These are phyloP conservation scores for Manis pentadactyla DNA, from an alignment of 2,797 vertebrate genomes.

Conservation along the genomic window DNA sequence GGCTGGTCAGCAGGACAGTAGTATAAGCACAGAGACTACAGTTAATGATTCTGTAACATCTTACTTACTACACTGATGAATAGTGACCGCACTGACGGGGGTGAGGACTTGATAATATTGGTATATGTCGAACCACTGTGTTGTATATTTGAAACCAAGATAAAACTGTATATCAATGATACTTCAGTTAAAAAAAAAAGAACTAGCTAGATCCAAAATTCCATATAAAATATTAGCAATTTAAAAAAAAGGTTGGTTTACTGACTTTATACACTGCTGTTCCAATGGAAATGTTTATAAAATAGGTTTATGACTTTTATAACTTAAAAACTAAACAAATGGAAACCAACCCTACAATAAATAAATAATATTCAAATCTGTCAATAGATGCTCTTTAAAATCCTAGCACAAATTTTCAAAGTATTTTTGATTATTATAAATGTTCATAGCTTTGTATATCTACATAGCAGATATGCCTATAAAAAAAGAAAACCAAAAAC, in stretches of 20 bases:
- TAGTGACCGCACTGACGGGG: too few relatives aligned
- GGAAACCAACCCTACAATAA: neutral
- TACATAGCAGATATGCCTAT: neutral
- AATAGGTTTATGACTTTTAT: neutral
- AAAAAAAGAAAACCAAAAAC: neutral
- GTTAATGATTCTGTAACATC: too few relatives aligned
- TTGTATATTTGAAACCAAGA: too few relatives aligned
- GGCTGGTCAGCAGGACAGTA: too few relatives aligned
- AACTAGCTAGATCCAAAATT: too few relatives aligned
- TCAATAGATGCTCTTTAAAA: slow-evolving; percentile 13
- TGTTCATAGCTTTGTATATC: neutral
- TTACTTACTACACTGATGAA: too few relatives aligned
- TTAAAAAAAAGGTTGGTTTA: neutral
- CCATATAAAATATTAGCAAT: too few relatives aligned
- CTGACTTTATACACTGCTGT: neutral
- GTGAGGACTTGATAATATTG: too few relatives aligned
- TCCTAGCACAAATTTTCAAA: neutral
- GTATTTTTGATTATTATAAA: neutral
- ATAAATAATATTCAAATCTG: neutral
- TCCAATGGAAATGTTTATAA: neutral
- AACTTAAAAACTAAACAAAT: slow-evolving; percentile 25
- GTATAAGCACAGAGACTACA: too few relatives aligned
- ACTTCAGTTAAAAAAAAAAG: too few relatives aligned
- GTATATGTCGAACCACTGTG: too few relatives aligned
- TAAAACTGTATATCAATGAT: too few relatives aligned